Base-by-base conservation (phyloP, 1,140 invertebrate genomes). In the Centruroides sculpturatus region DNA sequence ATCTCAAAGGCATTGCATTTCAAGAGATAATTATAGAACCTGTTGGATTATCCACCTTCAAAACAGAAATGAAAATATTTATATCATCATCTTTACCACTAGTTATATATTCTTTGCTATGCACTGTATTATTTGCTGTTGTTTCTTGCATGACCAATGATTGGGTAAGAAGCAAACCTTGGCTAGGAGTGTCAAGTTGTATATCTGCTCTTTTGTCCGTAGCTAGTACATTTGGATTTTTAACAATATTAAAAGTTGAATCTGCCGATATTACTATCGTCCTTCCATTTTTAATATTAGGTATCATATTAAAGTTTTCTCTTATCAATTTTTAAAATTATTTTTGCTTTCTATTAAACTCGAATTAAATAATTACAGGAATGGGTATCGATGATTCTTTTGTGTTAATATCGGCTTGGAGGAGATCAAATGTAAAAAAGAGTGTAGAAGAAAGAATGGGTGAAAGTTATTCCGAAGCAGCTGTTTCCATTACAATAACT, bases 361-460 rank as follows among this genome's bases (percentile, higher is more conserved):
- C 23, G 23, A 1, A 41, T 41, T 6, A 41, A 41, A 41, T 41
- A 41, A 41, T 41, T 73, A 49, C 71, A 95, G 92, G 92, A 69
- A 93, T 97, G 68, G 92, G 92, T 51, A 93, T 95, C 56, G 93
- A 97, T 72, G 92, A 96, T 73, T 95, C 92, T 47, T 96, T 96
- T 74, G 91, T 96, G 5, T 91, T 98, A 85, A 75, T 97, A 64
- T 92, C 92, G 0, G 89, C 91, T 0, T 95, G 91, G 89, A 77
- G 90, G 59, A 77, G 90, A 46, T 91, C 90, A 0, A 83, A 85
- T 1, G 81, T 85, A 12, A 83, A 85, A 67, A 79, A 86, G 63
- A 77, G 83, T 9, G 86, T 97, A 2, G 84, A 86, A 0, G 84
- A 90, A 69, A 76, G 92, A 47, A 87, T 97, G 83, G 90, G 85